Evolutionary conservation across 1,140 invertebrate genomes (phyloP).

Genomic region (Caenorhabditis inopinata): DNA sequence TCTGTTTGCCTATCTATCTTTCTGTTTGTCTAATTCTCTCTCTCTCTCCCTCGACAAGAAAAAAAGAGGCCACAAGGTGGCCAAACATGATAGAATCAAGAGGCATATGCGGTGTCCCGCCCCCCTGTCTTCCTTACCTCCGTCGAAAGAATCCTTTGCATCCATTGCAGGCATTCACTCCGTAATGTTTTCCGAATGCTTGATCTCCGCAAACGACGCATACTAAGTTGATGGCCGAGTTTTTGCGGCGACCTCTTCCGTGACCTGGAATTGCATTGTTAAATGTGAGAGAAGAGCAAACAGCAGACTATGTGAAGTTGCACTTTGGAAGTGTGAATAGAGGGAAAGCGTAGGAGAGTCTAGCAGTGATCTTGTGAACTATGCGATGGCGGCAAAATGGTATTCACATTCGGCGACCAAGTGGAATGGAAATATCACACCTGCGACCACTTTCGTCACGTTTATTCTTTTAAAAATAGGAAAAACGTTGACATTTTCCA

Average conservation of each 20-base stretch:
- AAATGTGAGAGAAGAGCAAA: background rate
- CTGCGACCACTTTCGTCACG: no score
- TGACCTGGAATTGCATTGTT: background rate
- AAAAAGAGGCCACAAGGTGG: background rate
- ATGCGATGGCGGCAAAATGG: no score
- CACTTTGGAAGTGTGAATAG: background rate
- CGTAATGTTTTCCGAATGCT: slow-evolving; percentile 44
- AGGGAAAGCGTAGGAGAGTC: no score
- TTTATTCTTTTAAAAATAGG: no score
- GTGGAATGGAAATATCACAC: no score
- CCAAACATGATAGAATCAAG: slow-evolving; percentile 15
- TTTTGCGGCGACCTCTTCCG: slow-evolving; percentile 29
- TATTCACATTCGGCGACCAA: no score
- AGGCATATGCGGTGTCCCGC: background rate
- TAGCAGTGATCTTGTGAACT: no score
- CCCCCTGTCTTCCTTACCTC: no score
- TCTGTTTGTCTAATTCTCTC: background rate
- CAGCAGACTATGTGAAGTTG: background rate
- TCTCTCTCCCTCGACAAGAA: background rate
- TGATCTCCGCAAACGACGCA: slow-evolving; percentile 40
- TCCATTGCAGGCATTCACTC: slow-evolving; percentile 44
- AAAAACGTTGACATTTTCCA: no score
- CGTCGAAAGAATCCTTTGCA: slow-evolving; percentile 50
- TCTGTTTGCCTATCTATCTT: background rate
- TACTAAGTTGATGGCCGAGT: slow-evolving; percentile 21